These are phyloP conservation scores for Campodea augens DNA, from an alignment of 1,140 invertebrate species.

Conservation along the genomic window DNA sequence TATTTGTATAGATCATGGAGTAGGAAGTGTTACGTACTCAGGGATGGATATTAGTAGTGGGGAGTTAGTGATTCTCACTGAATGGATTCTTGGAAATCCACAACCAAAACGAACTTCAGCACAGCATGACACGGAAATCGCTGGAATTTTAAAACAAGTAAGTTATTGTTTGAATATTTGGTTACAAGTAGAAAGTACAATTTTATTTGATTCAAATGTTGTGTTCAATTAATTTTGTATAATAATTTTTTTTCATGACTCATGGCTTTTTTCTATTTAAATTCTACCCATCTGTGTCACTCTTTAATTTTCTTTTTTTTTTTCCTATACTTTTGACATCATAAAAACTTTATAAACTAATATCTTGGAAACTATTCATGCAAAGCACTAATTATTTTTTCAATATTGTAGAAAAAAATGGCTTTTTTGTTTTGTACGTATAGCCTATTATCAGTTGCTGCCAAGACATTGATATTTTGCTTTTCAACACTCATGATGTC, in stretches of 20 bases:
- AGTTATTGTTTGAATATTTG: constrained; percentile 15
- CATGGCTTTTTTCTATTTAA: constrained; percentile 10
- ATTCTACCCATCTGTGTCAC: constrained; percentile 2
- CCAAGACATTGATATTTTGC: no score
- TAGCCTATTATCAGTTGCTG: no score
- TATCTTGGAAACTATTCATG: no score
- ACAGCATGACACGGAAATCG: no score
- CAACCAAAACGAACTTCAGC: constrained; percentile 14
- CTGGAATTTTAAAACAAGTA: no score
- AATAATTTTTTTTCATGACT: constrained; percentile 31
- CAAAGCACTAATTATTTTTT: no score
- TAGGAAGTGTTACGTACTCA: constrained; percentile 43
- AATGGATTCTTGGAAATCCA: constrained; percentile 41
- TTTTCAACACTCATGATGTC: no score
- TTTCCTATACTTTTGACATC: no score
- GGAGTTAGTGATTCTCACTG: constrained; percentile 41
- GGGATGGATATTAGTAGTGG: constrained; percentile 45
- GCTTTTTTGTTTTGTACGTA: no score
- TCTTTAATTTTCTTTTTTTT: no score
- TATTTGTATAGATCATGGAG: constrained; percentile 32
- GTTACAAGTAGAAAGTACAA: constrained; percentile 12
- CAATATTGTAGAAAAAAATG: no score
- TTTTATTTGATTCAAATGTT: constrained; percentile 6
- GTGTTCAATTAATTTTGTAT: constrained; percentile 24
- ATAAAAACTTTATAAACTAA: no score